Percentiles rank a stretch among this genome's conserved stretches.
Conservation (phyloP, 2,888 invertebrate genomes). For the Julus scandinavius region DNA sequence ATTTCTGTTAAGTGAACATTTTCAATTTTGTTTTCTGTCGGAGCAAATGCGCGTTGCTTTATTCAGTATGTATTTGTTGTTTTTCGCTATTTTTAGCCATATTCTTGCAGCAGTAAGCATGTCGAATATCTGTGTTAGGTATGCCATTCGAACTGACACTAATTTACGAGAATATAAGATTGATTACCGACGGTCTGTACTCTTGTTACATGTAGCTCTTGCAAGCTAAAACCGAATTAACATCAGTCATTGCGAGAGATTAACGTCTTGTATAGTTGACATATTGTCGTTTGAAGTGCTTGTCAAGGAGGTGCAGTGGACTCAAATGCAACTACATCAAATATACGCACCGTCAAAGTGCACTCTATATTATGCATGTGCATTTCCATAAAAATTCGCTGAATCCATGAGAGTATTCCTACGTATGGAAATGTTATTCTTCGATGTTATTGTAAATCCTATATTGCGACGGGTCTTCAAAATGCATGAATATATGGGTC, state of each 20-base stretch:
- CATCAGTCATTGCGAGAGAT: not conserved
- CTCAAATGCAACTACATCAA: not conserved
- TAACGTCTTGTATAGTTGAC: not conserved
- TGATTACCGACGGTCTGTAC: not conserved
- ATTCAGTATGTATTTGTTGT: too few relatives aligned
- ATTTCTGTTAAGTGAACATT: too few relatives aligned
- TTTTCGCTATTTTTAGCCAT: too few relatives aligned
- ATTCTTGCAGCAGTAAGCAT: too few relatives aligned
- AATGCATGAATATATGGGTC: not conserved
- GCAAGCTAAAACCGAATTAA: constrained; percentile 4
- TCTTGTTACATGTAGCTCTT: not conserved
- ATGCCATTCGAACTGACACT: not conserved
- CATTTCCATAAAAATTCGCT: not conserved
- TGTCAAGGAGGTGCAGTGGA: not conserved
- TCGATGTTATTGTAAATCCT: not conserved
- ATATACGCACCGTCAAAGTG: not conserved
- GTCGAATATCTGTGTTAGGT: too few relatives aligned
- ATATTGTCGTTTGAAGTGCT: not conserved
- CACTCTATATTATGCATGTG: not conserved
- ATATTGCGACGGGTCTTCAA: not conserved
- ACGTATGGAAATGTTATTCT: not conserved
- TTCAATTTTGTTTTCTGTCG: too few relatives aligned
- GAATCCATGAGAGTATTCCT: not conserved
- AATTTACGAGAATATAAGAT: not conserved
- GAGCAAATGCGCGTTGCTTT: too few relatives aligned